Evolutionary conservation across 2,113 vertebrate species (phyloP), one percentile per base, ranked within the genome.

Genomic region (Pachypanchax playfairii): DNA sequence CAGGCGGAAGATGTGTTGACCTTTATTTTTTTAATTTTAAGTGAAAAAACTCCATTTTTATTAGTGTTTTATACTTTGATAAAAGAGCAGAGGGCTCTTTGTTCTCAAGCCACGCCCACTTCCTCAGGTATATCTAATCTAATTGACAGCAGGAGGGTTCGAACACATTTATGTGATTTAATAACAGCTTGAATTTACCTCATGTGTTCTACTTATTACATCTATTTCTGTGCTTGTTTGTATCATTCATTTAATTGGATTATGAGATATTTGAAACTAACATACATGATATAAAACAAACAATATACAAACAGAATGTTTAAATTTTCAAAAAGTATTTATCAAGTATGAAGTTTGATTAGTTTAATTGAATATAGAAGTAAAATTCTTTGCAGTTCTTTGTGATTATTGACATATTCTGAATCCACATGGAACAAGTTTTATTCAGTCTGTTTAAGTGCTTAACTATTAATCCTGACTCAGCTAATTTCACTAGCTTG

Each of bases 1-100:
- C 28, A 17, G 50, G 33, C 39, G 59, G 42, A 67, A 22, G 26
- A 53, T 5, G 14, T 48, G 69, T 61, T 69, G 44, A 63, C 44
- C 13, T 46, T 28, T 35, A n/a, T 17, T n/a, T 48, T 28, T 28
- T 15, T 24, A 15, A 43, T 31, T 14, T 15, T 41, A 41, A 52
- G 21, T 43, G 11, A 9, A 17, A 25, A 50, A 71, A 63, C 1
- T 1, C 57, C 31, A 46, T 50, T 39, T 48, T 28, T 18, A 39
- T 39, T 50, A 43, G 42, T 10, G 4, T 43, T 22, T 43, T 17
- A 42, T 20, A 18, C 9, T 17, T 36, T 14, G 13, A 41, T 5
- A 41, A 7, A 18, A 7, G n/a, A 41, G 17, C 38, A 41, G 38
- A 6, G 4, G 17, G 38, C 38, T n/a, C 6, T 41, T 41, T 25